Evolutionary conservation across 1,140 invertebrate species (phyloP).

Genomic region (Mycetomoellerius zeteki): DNA sequence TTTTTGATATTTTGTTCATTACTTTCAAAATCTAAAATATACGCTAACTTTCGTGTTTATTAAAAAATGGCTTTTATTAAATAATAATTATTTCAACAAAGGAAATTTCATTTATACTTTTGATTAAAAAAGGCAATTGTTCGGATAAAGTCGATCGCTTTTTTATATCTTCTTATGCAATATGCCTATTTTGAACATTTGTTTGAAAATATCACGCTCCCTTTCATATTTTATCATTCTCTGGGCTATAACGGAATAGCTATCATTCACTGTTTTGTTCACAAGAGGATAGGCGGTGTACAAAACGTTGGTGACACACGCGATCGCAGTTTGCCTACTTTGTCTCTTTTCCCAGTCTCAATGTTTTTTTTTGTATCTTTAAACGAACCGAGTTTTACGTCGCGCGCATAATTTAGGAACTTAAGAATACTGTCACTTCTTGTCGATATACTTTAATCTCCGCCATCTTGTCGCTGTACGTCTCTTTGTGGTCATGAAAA

Average conservation of each 20-base stretch:
- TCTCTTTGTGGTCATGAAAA: slow-evolving; percentile 70
- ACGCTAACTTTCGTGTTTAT: slow-evolving; percentile 13
- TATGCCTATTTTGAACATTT: slow-evolving; percentile 59
- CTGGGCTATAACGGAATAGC: slow-evolving; percentile 78
- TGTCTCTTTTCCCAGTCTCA: neutral
- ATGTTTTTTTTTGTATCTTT: neutral
- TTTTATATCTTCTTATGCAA: slow-evolving; percentile 41
- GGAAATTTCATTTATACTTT: slow-evolving; percentile 33
- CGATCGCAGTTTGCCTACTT: slow-evolving; percentile 49
- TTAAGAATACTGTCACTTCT: slow-evolving; percentile 64
- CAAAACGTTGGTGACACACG: slow-evolving; percentile 49
- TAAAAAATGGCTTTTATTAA: neutral
- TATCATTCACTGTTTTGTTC: slow-evolving; percentile 82
- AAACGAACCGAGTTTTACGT: slow-evolving; percentile 58
- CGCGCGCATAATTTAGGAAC: slow-evolving; percentile 55
- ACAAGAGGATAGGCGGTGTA: slow-evolving; percentile 48
- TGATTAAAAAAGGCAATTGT: slow-evolving; percentile 55
- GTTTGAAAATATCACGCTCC: slow-evolving; percentile 49
- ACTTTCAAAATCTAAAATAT: slow-evolving; percentile 30
- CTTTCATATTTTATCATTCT: slow-evolving; percentile 46
- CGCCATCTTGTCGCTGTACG: slow-evolving; percentile 36
- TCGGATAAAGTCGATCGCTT: slow-evolving; percentile 21
- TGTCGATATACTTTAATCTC: slow-evolving; percentile 55
- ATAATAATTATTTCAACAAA: slow-evolving; percentile 31
- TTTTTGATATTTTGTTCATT: slow-evolving; percentile 19